A percentile compares a stretch with the other conserved stretches of the same genome.
Conservation (phyloP, 2,888 invertebrate genomes). For the Cloeon dipterum region DNA sequence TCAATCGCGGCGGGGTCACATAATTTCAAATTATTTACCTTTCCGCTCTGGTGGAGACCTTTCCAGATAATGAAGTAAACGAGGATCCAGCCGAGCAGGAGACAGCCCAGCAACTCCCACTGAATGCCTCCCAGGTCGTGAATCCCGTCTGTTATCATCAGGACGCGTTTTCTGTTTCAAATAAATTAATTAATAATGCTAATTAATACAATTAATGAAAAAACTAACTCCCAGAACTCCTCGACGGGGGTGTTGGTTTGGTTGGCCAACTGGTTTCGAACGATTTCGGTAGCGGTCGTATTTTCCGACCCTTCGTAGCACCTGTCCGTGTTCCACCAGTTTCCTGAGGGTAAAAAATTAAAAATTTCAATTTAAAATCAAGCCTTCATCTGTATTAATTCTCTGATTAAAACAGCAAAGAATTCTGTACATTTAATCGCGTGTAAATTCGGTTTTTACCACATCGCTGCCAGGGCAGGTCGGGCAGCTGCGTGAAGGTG, state of each 20-base stretch:
- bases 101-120: conserved; percentile 39
- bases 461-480: conserved; percentile 37
- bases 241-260: conserved; percentile 25
- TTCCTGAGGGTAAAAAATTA: conserved; percentile 24
- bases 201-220: too few relatives aligned
- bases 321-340: conserved; percentile 38
- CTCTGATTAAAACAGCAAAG: too few relatives aligned
- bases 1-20: too few relatives aligned
- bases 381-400: too few relatives aligned
- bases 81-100: conserved; percentile 39
- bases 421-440: too few relatives aligned
- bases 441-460: too few relatives aligned
- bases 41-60: conserved; percentile 51
- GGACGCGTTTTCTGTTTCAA: conserved; percentile 34
- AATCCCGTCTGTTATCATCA: conserved; percentile 31
- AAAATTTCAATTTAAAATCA: too few relatives aligned
- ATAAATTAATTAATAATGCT: too few relatives aligned
- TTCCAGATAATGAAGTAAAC: conserved; percentile 48
- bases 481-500: conserved; percentile 29
- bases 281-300: conserved; percentile 6
- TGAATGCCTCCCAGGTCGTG: conserved; percentile 37
- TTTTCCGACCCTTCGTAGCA: conserved; percentile 17
- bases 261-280: conserved; percentile 8
- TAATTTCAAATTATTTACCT: too few relatives aligned
- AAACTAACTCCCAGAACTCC: conserved; percentile 31